These are phyloP conservation scores for Pterophyllum scalare DNA, from an alignment of 2,113 vertebrate genomes.

Conservation along the genomic window DNA sequence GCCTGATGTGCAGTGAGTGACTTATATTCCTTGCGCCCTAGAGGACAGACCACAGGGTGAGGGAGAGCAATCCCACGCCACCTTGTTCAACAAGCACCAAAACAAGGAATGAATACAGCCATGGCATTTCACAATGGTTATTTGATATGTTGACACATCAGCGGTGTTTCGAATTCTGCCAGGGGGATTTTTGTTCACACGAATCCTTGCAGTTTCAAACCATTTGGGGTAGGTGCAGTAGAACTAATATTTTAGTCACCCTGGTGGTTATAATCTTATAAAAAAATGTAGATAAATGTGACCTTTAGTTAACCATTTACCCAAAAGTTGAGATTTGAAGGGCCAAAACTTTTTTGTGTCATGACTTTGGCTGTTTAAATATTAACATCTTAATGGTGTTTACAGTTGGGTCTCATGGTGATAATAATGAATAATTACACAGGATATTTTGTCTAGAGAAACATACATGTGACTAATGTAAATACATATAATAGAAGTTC, in stretches of 20 bases:
- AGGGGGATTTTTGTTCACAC: slow-evolving; percentile 56
- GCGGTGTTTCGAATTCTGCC: slow-evolving; percentile 61
- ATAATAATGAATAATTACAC: slow-evolving; percentile 17
- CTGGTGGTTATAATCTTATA: slow-evolving; percentile 25
- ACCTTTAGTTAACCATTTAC: slow-evolving; percentile 72
- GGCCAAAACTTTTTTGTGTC: slow-evolving; percentile 60
- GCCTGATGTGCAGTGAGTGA: slow-evolving; percentile 71
- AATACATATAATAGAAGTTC: not conserved
- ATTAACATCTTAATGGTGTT: slow-evolving; percentile 74
- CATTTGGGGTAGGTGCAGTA: slow-evolving; percentile 32
- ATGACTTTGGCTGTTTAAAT: slow-evolving; percentile 70
- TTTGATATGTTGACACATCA: slow-evolving; percentile 75
- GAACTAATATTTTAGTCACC: slow-evolving; percentile 37
- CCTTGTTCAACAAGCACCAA: slow-evolving; percentile 79
- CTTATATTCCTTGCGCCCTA: slow-evolving; percentile 71
- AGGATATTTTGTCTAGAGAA: not conserved
- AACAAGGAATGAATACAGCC: slow-evolving; percentile 66
- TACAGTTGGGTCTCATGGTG: slow-evolving; percentile 37
- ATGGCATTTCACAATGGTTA: slow-evolving; percentile 67
- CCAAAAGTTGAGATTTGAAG: slow-evolving; percentile 60
- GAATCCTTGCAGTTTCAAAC: slow-evolving; percentile 55
- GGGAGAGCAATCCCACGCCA: slow-evolving; percentile 75
- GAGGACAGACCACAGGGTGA: slow-evolving; percentile 74
- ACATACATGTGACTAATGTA: not conserved
- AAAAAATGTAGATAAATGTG: slow-evolving; percentile 21